phyloP scores from a whole-genome alignment of 2,113 vertebrate genomes.

The Salvator merianae region DNA sequence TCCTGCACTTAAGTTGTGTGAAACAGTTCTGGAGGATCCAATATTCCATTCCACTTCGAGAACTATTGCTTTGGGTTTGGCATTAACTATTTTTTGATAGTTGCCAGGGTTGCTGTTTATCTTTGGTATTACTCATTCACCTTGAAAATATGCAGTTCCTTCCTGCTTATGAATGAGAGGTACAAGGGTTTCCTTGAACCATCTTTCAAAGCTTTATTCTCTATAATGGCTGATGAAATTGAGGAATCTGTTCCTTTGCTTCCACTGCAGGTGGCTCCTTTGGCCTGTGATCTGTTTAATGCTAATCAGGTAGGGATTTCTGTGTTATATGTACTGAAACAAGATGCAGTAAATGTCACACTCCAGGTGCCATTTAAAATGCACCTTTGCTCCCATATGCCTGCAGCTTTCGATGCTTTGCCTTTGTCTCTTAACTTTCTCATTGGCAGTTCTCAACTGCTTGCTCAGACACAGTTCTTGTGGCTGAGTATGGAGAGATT shows the following conservation, averaged over 20 bases:
- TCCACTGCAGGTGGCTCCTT: slow-evolving; percentile 64
- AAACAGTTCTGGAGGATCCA: background rate
- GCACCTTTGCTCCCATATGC: background rate
- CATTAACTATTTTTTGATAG: slow-evolving; percentile 59
- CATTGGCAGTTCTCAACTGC: slow-evolving; percentile 11
- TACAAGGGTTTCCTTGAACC: slow-evolving; percentile 32
- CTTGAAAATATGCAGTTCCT: slow-evolving; percentile 56
- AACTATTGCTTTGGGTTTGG: slow-evolving; percentile 47
- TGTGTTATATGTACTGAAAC: slow-evolving; percentile 60
- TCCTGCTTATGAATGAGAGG: slow-evolving; percentile 63
- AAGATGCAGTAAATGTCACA: slow-evolving; percentile 48
- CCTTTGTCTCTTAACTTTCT: slow-evolving; percentile 4
- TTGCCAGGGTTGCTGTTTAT: slow-evolving; percentile 17
- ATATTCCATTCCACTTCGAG: slow-evolving; percentile 26
- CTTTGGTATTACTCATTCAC: slow-evolving; percentile 58
- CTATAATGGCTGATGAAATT: slow-evolving; percentile 64
- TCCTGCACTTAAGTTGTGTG: background rate
- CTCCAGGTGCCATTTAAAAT: slow-evolving; percentile 8
- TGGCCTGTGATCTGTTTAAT: slow-evolving; percentile 62
- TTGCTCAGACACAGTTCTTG: background rate
- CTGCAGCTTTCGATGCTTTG: background rate
- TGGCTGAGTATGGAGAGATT: background rate
- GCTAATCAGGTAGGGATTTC: slow-evolving; percentile 58
- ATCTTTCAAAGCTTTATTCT: slow-evolving; percentile 62
- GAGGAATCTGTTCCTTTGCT: slow-evolving; percentile 72